phyloP scores from a whole-genome alignment of 53 echinoderm and acorn worm species.

The Stichopus horrens region DNA sequence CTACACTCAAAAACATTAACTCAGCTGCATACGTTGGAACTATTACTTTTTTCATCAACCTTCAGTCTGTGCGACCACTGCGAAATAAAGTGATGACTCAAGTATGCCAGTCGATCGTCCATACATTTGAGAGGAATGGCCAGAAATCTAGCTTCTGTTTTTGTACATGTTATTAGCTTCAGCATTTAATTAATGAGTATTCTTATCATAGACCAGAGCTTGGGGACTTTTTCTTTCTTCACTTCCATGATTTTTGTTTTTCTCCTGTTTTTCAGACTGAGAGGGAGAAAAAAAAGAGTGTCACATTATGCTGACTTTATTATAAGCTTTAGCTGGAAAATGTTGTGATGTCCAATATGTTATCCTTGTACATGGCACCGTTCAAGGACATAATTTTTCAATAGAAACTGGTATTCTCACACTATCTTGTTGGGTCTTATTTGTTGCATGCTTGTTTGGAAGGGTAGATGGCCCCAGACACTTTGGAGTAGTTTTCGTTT shows the following conservation, averaged over 20 bases:
- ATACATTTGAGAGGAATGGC: not conserved
- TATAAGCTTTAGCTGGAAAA: not conserved
- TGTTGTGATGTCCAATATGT: slow-evolving; percentile 44
- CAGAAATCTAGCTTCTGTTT: not conserved
- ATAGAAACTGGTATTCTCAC: slow-evolving; percentile 46
- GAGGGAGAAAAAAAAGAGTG: not conserved
- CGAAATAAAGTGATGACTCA: too few species aligned
- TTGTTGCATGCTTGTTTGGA: too few species aligned
- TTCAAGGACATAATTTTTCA: slow-evolving; percentile 38
- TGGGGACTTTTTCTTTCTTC: not conserved
- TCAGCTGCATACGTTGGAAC: too few species aligned
- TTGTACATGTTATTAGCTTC: slow-evolving; percentile 36
- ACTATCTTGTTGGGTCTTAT: not conserved
- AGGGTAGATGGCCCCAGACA: too few species aligned
- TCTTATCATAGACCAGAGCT: not conserved
- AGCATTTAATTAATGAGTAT: slow-evolving; percentile 28
- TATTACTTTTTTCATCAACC: too few species aligned
- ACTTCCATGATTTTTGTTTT: not conserved
- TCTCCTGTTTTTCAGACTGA: not conserved
- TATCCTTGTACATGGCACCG: slow-evolving; percentile 42
- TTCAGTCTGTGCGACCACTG: too few species aligned
- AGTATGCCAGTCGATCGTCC: not conserved
- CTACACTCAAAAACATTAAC: too few species aligned
- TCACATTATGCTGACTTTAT: slow-evolving; percentile 9
- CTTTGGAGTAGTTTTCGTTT: too few species aligned